Evolutionary conservation across 2,113 vertebrate species (phyloP).

Genomic region (Nothobranchius kuhntae): DNA sequence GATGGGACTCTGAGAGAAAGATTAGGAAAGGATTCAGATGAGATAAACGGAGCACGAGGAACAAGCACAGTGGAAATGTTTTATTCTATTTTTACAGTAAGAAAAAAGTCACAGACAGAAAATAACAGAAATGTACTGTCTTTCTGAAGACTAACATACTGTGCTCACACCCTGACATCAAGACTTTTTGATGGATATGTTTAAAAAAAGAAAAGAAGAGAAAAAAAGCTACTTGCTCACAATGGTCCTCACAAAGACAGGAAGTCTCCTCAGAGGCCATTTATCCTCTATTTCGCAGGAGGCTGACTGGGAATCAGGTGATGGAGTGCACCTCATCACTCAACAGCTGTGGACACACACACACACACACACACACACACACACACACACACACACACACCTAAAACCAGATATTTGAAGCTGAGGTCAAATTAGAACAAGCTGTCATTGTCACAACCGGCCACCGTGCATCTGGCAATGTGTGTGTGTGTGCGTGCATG

Average conservation of each 20-base stretch:
- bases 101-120: background rate
- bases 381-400: slow-evolving; percentile 27
- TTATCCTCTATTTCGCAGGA: slow-evolving; percentile 35
- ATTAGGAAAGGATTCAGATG: slow-evolving; percentile 30
- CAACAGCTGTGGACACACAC: slow-evolving; percentile 46
- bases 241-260: background rate
- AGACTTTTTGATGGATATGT: too few species aligned
- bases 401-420: slow-evolving; percentile 22
- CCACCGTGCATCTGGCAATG: slow-evolving; percentile 13
- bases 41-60: slow-evolving; percentile 11
- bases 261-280: slow-evolving; percentile 18
- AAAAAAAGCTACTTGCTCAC: background rate
- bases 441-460: slow-evolving; percentile 33
- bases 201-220: background rate
- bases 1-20: slow-evolving; percentile 17
- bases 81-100: background rate
- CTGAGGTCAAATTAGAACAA: slow-evolving; percentile 56
- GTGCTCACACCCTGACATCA: too few species aligned
- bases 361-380: slow-evolving; percentile 2
- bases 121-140: too few species aligned
- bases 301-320: slow-evolving; percentile 49
- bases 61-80: slow-evolving; percentile 4
- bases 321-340: slow-evolving; percentile 50
- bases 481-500: slow-evolving; percentile 5
- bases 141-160: too few species aligned